Base-by-base conservation (phyloP, 2,888 invertebrate genomes). In the Bombylius discolor region DNA sequence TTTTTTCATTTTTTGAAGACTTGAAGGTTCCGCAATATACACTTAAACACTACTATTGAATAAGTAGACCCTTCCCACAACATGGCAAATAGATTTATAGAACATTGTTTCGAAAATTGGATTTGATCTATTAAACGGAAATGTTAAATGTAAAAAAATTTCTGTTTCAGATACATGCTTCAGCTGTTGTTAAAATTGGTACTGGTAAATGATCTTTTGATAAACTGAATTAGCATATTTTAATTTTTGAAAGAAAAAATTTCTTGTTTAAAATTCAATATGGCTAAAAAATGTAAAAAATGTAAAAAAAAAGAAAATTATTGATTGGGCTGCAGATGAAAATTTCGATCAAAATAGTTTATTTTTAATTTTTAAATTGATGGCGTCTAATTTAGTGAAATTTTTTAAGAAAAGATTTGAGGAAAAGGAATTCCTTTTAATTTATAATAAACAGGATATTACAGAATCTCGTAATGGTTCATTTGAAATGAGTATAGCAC, bases 61-160 rank as follows among this genome's bases (percentile, higher is more conserved):
- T 23, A 23, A 23, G 23, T 23, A 23, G 23, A 23, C 23, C 23
- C 23, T 23, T 23, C 3, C 23, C 23, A 23, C 23, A 23, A 23
- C 23, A 23, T 23, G 23, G 23, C 23, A 23, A 23, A 23, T 3
- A 23, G 23, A 2, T 23, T 23, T 23, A 23, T 23, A 23, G 23
- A 23, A 23, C 23, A 23, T 23, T 23, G 23, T 23, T 23, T 23
- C 23, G 23, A 23, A 23, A 23, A 23, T 82, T 36, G 83, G 78
- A 5, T 78, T 70, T 47, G 72, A 66, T 48, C 64, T 62, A 48
- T 62, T 64, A n/a, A 59, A 50, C 1, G 68, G 59, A 36, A 66
- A 82, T 68, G 83, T 79, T 93, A 93, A 89, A 63, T 85, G 77
- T 39, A 95, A 75, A 63, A 83, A 75, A 56, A 91, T 81, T 23